Percentiles rank a stretch among this genome's conserved stretches.
Conservation (phyloP, 2,888 invertebrate genomes). For the Didymodactylos carnosus region DNA sequence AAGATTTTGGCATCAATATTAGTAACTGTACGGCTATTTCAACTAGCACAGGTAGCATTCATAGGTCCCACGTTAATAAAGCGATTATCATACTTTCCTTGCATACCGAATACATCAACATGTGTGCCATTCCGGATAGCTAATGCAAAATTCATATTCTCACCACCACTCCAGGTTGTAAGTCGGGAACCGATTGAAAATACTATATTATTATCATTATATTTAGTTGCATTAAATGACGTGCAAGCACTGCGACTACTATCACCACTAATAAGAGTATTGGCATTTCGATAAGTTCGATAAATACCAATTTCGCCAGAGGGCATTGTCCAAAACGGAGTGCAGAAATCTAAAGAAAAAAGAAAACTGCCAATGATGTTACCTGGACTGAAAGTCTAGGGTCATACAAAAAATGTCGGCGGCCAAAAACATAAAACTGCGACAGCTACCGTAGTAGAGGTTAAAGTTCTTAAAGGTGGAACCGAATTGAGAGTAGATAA, state of each 20-base stretch:
- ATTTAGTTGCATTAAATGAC: not conserved
- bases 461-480: too few relatives aligned
- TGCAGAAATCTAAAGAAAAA: too few relatives aligned
- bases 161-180: not conserved
- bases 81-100: not conserved
- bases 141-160: not conserved
- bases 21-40: too few relatives aligned
- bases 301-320: not conserved
- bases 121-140: not conserved
- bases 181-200: not conserved
- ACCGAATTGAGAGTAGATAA: too few relatives aligned
- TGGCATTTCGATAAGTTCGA: not conserved
- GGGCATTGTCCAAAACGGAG: not conserved
- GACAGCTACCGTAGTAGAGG: too few relatives aligned
- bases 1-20: too few relatives aligned
- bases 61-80: not conserved
- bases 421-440: too few relatives aligned
- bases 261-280: not conserved
- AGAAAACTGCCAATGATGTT: too few relatives aligned
- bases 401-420: too few relatives aligned
- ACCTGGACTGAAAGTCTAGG: too few relatives aligned
- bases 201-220: not conserved
- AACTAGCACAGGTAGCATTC: too few relatives aligned
- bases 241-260: not conserved
- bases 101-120: not conserved